These are phyloP conservation scores for Caenorhabditis sp. DNA, from an alignment of 2,888 invertebrate species.

Conservation along the genomic window DNA sequence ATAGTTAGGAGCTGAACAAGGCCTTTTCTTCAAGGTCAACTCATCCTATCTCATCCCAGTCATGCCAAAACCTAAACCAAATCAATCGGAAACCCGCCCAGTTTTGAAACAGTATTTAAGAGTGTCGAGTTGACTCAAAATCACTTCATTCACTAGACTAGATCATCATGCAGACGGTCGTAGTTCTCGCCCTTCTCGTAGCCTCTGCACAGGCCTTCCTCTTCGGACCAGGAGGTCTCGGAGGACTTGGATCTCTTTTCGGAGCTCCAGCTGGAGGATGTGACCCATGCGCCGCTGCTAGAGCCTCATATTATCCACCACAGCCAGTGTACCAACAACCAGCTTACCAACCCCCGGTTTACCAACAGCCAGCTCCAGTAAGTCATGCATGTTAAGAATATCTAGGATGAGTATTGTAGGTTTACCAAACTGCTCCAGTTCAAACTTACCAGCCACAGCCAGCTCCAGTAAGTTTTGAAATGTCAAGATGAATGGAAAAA, in stretches of 20 bases:
- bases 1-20: constrained; percentile 38
- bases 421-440: constrained; percentile 39
- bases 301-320: constrained; percentile 40
- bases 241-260: constrained; percentile 37
- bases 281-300: constrained; percentile 57
- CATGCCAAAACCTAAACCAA: too few relatives aligned
- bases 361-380: constrained; percentile 24
- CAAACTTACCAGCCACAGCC: constrained; percentile 9
- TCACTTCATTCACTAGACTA: constrained; percentile 33
- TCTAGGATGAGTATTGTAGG: constrained; percentile 7
- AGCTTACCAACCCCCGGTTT: constrained; percentile 40
- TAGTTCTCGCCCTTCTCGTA: constrained; percentile 43
- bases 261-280: constrained; percentile 56
- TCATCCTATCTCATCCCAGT: too few relatives aligned
- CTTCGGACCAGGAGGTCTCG: constrained; percentile 56
- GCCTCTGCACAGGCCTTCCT: constrained; percentile 56
- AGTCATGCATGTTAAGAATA: neutral
- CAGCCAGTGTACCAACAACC: constrained; percentile 32
- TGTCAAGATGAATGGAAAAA: too few relatives aligned
- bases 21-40: constrained; percentile 48
- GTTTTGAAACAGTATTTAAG: constrained; percentile 19
- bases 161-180: constrained; percentile 43
- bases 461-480: too few relatives aligned
- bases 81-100: constrained; percentile 37
- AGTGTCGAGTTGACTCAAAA: neutral